A percentile compares a stretch with the other conserved stretches of the same genome.
phyloP scores from a whole-genome alignment of 2,797 vertebrate species.

The Tauraco hartlaubi region DNA sequence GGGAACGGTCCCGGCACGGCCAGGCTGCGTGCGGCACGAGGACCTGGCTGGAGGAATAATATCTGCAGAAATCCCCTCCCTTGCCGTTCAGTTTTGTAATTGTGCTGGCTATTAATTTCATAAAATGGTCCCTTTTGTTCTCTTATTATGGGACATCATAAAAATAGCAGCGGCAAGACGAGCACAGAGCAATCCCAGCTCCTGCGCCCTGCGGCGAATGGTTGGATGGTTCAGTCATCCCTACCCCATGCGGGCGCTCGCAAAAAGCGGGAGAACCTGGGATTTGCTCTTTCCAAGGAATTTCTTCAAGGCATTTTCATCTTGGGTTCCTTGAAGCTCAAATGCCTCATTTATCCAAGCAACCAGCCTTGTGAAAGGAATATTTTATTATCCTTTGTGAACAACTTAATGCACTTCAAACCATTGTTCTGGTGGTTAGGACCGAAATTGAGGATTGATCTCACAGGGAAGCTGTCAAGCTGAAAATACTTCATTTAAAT shows the following conservation, averaged over 20 bases:
- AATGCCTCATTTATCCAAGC: slow-evolving; percentile 24
- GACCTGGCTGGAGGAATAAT: not conserved
- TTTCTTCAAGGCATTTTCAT: slow-evolving; percentile 61
- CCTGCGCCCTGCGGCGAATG: slow-evolving; percentile 21
- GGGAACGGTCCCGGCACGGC: not conserved
- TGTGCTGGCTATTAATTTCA: slow-evolving; percentile 54
- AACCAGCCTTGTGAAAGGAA: slow-evolving; percentile 42
- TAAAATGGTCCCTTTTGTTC: slow-evolving; percentile 68
- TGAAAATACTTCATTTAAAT: slow-evolving; percentile 62
- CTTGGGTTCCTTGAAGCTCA: slow-evolving; percentile 61
- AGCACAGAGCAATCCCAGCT: slow-evolving; percentile 57
- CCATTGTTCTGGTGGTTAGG: slow-evolving; percentile 63
- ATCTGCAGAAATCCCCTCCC: slow-evolving; percentile 1
- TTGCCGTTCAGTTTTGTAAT: slow-evolving; percentile 39
- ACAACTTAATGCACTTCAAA: slow-evolving; percentile 58
- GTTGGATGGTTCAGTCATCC: slow-evolving; percentile 57
- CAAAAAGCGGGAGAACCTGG: slow-evolving; percentile 62
- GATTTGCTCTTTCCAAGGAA: slow-evolving; percentile 74
- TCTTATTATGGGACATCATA: slow-evolving; percentile 60
- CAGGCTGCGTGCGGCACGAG: fast-evolving
- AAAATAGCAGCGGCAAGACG: slow-evolving; percentile 65
- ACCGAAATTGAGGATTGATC: slow-evolving; percentile 54
- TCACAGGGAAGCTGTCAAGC: slow-evolving; percentile 68
- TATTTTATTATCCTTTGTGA: slow-evolving; percentile 70
- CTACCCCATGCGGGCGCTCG: not conserved